A percentile compares a stretch with the other conserved stretches of the same genome.
Evolutionary conservation across 2,888 invertebrate species (phyloP).

Genomic region (Sicus ferrugineus): DNA sequence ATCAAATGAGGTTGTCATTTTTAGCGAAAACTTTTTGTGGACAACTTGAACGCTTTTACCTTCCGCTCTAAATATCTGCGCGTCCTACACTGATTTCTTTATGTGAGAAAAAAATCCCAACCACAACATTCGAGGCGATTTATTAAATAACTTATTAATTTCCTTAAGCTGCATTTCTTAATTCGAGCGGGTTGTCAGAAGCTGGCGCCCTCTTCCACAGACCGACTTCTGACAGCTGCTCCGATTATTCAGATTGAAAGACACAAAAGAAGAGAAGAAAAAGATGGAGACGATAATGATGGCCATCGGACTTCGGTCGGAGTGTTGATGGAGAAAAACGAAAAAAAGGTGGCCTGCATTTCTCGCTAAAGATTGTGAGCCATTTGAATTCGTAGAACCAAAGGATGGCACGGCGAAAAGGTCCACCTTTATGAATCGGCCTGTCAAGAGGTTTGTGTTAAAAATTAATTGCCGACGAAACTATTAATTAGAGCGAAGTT

Average conservation of each 20-base stretch:
- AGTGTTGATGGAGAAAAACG: background rate
- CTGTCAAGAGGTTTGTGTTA: background rate
- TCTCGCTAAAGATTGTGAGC: background rate
- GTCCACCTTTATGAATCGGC: background rate
- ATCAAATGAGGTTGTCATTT: no score
- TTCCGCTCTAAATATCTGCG: no score
- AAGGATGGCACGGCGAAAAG: background rate
- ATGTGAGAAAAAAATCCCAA: no score
- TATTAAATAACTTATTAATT: no score
- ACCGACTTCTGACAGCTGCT: background rate
- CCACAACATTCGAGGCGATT: no score
- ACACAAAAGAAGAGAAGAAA: background rate
- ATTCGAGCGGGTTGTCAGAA: background rate
- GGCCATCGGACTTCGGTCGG: background rate
- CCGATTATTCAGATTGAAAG: background rate
- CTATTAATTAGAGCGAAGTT: constrained; percentile 7
- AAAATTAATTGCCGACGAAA: background rate
- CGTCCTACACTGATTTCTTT: no score
- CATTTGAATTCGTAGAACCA: background rate
- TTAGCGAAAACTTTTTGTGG: no score
- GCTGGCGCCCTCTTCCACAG: background rate
- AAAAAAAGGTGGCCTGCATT: background rate
- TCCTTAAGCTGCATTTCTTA: background rate
- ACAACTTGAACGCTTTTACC: no score
- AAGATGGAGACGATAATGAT: background rate